Evolutionary conservation across 2,888 invertebrate genomes (phyloP), one percentile per base, ranked within the genome.

Genomic region (Idaea straminata): DNA sequence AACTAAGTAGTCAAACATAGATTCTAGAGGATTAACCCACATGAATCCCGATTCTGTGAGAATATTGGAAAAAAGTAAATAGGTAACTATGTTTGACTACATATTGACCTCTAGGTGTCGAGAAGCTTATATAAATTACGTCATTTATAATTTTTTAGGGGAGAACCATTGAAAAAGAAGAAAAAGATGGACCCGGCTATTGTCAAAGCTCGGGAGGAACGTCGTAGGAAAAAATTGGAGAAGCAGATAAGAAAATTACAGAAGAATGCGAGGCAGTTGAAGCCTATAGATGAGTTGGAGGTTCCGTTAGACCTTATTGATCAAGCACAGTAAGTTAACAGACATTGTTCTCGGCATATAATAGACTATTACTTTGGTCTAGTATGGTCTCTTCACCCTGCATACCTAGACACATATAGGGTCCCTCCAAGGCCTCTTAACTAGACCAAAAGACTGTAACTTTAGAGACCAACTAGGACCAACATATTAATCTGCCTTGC

Each of bases 81-180:
- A 25, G 25, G 25, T 25, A 25, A 25, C 2, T 25, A 36, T 5
- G 36, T 36, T 36, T 36, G 36, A 36, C 5, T 36, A 7, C 13
- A 3, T 47, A 47, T 4, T 47, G 5, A 7, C 7, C 6, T 47
- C 4, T 47, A 0, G 25, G 1, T 25, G 25, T 25, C 0, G 6
- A 10, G 47, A 47, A 47, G 6, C 47, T 47, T 13, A 6, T 47
- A 47, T 13, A 47, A 47, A 47, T 59, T 38, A 58, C 4, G 25
- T 36, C 13, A 60, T 62, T 35, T 35, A 36, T 15, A 62, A 61
- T 58, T 60, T 88, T 91, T 61, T 77, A 96, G 96, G 83, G 98
- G 95, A 5, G 98, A 98, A 84, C 98, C 98, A 3, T 83, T 98
- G 81, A 98, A 98, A 84, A 98, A 97, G 85, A 98, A 97, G 88